These are phyloP conservation scores for Ferdinandea cuprea DNA, from an alignment of 2,888 invertebrate genomes.

Conservation along the genomic window DNA sequence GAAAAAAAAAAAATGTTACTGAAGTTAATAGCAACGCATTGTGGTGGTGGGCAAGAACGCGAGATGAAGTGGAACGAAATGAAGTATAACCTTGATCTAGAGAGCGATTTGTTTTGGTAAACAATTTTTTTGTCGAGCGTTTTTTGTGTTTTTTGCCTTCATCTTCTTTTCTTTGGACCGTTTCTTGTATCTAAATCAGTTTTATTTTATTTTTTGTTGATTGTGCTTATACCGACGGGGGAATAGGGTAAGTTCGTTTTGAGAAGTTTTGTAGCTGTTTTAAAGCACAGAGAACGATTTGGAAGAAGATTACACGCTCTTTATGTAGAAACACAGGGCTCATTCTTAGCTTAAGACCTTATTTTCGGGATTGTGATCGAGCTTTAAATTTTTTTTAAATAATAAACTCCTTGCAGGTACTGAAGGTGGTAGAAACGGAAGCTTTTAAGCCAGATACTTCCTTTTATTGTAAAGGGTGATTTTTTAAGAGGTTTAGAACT, in stretches of 20 bases:
- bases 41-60: conserved; percentile 22
- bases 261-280: neutral
- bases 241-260: neutral
- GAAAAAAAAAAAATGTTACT: conserved; percentile 28
- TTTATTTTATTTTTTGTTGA: conserved; percentile 36
- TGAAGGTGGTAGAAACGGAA: no score
- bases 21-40: conserved; percentile 7
- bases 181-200: conserved; percentile 26
- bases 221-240: neutral
- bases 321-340: no score
- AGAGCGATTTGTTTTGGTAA: conserved; percentile 70
- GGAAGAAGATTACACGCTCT: no score
- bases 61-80: conserved; percentile 57
- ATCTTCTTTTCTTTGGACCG: conserved; percentile 14
- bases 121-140: conserved; percentile 47
- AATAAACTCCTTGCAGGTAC: no score
- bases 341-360: no score
- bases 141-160: conserved; percentile 32
- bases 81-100: conserved; percentile 68
- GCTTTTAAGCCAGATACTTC: no score
- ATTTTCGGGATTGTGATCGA: no score
- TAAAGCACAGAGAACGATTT: no score
- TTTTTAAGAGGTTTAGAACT: no score
- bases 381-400: no score
- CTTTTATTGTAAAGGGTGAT: no score